Conservation (phyloP, 2,888 invertebrate species). For the Parascotia fuliginaria region DNA sequence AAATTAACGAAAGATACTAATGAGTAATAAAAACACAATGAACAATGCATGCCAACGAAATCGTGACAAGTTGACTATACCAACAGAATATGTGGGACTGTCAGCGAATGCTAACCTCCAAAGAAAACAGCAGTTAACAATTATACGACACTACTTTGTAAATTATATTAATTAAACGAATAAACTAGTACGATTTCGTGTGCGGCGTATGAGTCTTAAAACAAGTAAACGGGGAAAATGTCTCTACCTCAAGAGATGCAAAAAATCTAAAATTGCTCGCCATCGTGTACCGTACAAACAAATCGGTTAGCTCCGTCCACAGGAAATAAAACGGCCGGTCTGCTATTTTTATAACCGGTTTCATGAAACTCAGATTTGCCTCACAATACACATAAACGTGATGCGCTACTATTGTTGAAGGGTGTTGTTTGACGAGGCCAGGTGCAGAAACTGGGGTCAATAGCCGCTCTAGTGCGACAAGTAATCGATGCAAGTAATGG, state of each 20-base stretch:
- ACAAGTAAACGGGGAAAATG: conserved; percentile 22
- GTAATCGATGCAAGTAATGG: conserved; percentile 30
- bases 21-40: too few species aligned
- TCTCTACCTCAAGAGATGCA: conserved; percentile 14
- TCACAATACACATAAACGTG: conserved; percentile 16
- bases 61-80: not conserved
- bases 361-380: conserved; percentile 45
- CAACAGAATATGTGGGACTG: not conserved
- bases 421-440: conserved; percentile 46
- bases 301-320: conserved; percentile 43
- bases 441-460: conserved; percentile 63
- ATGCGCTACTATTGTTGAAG: conserved; percentile 34
- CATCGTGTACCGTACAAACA: conserved; percentile 37
- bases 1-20: too few species aligned
- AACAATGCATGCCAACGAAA: not conserved
- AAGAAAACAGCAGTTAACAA: not conserved
- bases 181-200: not conserved
- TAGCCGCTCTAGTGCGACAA: conserved; percentile 54
- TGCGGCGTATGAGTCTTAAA: conserved; percentile 27
- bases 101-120: not conserved
- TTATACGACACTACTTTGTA: too few species aligned
- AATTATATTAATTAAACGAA: too few species aligned
- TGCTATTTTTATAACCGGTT: conserved; percentile 60
- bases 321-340: conserved; percentile 53
- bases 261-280: conserved; percentile 40